A percentile compares a stretch with the other conserved stretches of the same genome.
Conservation (phyloP, 2,113 vertebrate genomes). For the Tyto alba region DNA sequence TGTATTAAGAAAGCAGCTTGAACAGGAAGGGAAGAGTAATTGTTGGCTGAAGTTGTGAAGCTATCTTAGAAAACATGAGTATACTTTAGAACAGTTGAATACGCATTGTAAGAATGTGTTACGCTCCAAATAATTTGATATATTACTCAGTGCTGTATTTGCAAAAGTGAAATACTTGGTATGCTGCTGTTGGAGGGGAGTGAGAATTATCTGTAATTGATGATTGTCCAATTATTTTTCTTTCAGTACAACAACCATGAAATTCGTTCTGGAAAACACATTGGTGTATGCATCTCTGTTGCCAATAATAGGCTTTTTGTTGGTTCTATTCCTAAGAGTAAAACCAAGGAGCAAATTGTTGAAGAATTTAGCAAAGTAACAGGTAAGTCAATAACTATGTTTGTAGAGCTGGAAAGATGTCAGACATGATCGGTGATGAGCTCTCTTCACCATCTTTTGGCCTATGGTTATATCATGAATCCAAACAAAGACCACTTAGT, state of each 20-base stretch:
- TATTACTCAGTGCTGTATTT: background rate
- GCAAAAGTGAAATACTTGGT: background rate
- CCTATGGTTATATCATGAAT: background rate
- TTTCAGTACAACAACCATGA: constrained; percentile 95
- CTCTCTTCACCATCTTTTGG: background rate
- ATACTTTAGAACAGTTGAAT: background rate
- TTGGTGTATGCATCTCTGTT: constrained; percentile 98
- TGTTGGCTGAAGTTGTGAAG: background rate
- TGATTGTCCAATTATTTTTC: background rate
- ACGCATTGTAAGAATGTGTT: background rate
- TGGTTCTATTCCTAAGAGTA: constrained; percentile 98
- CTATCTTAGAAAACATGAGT: background rate
- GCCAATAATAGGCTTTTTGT: constrained; percentile 99
- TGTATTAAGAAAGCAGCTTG: background rate
- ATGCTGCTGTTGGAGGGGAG: background rate
- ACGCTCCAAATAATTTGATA: background rate
- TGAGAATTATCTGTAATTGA: background rate
- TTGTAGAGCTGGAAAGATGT: background rate
- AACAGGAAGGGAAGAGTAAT: background rate
- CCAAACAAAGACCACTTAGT: background rate
- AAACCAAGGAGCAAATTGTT: constrained; percentile 99
- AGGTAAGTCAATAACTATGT: constrained; percentile 74
- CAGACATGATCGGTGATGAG: background rate
- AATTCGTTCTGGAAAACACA: constrained; percentile 97
- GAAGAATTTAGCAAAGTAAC: constrained; percentile 99